Evolutionary conservation across 2,113 vertebrate genomes (phyloP), one percentile per base, ranked within the genome.

Genomic region (Cyprinus carpio): DNA sequence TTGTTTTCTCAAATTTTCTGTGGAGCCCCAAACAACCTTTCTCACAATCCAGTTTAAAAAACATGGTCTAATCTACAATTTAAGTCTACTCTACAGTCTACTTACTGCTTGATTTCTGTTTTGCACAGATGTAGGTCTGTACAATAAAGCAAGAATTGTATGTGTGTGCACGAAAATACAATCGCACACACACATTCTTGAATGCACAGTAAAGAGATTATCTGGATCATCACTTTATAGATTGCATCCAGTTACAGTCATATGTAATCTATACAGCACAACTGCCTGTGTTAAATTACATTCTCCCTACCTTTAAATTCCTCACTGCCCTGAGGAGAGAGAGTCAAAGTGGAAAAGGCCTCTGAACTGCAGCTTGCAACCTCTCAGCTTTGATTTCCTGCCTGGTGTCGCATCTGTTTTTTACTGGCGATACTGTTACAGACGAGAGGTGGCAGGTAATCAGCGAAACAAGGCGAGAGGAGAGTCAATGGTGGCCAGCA

Each of bases 351-450:
- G 27, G 54, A 43, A 12, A 56, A 58, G 64, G 51, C 75, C 84
- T 69, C 43, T 85, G 49, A 67, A 75, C 34, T 83, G 72, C 72
- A 58, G 49, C 34, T 31, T 43, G 64, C 40, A 23, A 37, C 58
- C 62, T 82, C 58, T 76, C 80, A 64, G 43, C 81, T 74, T 56
- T 54, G 56, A 75, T 49, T 43, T 78, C 46, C 67, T 78, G 31
- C 74, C 49, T 27, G 43, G 67, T 58, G 75, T 74, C 75, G 25
- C 18, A 75, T 49, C 62, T 85, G 74, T 46, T 71, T 29, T 83
- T 87, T 84, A 87, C 75, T 49, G 81, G 76, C 11, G 37, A 31
- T 62, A 77, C 27, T 15, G 60, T 69, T 77, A 69, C 79, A 40
- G 71, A 16, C 58, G 20, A 4, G 11, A 64, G 74, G 29, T 65